Evolutionary conservation across 2,888 invertebrate species (phyloP).

Genomic region (Ectobius pallidus): DNA sequence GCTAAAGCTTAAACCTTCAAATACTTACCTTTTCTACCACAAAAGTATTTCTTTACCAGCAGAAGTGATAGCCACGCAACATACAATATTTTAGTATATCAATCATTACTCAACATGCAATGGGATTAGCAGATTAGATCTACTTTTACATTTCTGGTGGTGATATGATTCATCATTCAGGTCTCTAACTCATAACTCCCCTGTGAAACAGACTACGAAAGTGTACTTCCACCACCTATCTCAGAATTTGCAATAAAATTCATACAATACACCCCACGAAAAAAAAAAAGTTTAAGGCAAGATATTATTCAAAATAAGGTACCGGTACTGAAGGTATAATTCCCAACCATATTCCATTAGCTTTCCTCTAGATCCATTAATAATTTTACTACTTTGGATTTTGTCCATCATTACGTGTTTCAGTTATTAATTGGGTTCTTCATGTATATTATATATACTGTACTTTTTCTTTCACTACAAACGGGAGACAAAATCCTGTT

Average conservation of each 20-base stretch:
- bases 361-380: slow-evolving; percentile 12
- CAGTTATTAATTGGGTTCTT: slow-evolving; percentile 2
- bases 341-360: background rate
- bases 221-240: slow-evolving; percentile 3
- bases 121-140: slow-evolving; percentile 12
- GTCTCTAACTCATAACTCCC: background rate
- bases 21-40: slow-evolving; percentile 9
- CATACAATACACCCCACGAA: background rate
- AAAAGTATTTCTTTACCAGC: background rate
- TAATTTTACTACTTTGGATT: slow-evolving; percentile 21
- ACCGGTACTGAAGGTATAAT: background rate
- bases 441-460: slow-evolving; percentile 5
- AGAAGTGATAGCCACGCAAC: slow-evolving; percentile 14
- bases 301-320: slow-evolving; percentile 15
- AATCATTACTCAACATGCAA: slow-evolving; percentile 14
- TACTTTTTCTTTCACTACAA: slow-evolving; percentile 10
- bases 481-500: slow-evolving; percentile 15
- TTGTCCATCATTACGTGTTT: background rate
- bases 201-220: background rate
- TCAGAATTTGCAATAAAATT: slow-evolving; percentile 8
- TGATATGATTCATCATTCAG: slow-evolving; percentile 19
- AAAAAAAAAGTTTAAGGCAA: slow-evolving; percentile 5
- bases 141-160: slow-evolving; percentile 11
- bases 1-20: slow-evolving; percentile 27
- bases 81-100: slow-evolving; percentile 11